These are phyloP conservation scores for Lates japonicus DNA, from an alignment of 2,797 vertebrate species.

Conservation along the genomic window DNA sequence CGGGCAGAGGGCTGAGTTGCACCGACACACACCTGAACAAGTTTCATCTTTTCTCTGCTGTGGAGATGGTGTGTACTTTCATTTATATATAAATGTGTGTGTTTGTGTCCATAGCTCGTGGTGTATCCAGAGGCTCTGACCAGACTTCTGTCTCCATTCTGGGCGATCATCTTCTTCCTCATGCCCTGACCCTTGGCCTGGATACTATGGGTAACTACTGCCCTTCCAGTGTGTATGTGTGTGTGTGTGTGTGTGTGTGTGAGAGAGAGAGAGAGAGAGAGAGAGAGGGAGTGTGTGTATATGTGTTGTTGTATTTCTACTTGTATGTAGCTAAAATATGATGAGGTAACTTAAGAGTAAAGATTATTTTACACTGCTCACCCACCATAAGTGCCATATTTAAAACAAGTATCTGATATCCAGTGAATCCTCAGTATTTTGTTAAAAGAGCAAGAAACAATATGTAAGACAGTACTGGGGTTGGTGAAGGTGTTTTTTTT, in stretches of 20 bases:
- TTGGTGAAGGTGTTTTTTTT: background rate
- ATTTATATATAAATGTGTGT: constrained; percentile 16
- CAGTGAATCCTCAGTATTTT: background rate
- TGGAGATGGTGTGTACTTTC: background rate
- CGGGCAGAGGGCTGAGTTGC: background rate
- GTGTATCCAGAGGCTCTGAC: constrained; percentile 98
- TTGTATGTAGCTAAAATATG: background rate
- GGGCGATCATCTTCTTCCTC: constrained; percentile 99
- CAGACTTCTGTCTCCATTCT: constrained; percentile 97
- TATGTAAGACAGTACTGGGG: background rate
- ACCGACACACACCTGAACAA: constrained; percentile 17
- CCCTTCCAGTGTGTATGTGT: background rate
- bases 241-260: constrained; percentile 13
- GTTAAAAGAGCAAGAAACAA: background rate
- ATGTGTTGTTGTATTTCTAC: background rate
- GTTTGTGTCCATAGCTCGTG: constrained; percentile 90
- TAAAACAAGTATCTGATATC: background rate
- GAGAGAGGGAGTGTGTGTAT: too few species aligned
- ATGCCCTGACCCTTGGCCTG: constrained; percentile 97
- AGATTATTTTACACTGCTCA: background rate
- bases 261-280: too few species aligned
- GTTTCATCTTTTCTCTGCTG: background rate
- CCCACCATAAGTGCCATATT: background rate
- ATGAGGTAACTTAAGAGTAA: background rate
- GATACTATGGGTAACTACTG: constrained; percentile 95